Evolutionary conservation across 2,113 vertebrate genomes (phyloP).

Genomic region (Pterophyllum scalare): DNA sequence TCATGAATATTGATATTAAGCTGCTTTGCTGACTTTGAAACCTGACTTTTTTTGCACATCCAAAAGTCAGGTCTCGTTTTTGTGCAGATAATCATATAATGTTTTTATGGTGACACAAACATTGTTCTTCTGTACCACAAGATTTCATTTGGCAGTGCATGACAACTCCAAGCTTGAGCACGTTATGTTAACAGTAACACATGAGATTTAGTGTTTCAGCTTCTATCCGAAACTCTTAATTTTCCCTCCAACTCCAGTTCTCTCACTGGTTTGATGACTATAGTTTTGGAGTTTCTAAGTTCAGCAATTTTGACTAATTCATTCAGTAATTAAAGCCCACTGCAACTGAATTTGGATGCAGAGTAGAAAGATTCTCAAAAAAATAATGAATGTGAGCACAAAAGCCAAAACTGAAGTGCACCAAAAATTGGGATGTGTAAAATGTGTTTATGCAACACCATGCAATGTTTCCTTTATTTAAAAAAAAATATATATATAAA

Average conservation of each 20-base stretch:
- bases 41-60: not conserved
- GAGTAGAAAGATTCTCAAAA: not conserved
- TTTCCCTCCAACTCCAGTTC: no score
- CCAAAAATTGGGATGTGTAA: not conserved
- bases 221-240: no score
- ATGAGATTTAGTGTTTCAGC: no score
- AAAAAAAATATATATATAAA: not conserved
- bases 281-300: no score
- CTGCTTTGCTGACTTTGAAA: not conserved
- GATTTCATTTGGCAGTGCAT: not conserved
- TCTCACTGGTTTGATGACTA: no score
- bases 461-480: not conserved
- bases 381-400: not conserved
- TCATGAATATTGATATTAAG: not conserved
- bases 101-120: not conserved
- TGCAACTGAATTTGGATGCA: not conserved
- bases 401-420: not conserved
- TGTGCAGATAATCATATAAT: not conserved
- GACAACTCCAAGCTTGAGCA: not conserved
- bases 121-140: not conserved
- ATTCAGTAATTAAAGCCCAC: no score
- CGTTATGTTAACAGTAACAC: not conserved
- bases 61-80: not conserved
- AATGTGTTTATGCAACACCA: not conserved
- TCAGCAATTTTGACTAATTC: no score